These are phyloP conservation scores for Pharmacophagus antenor DNA, from an alignment of 2,888 invertebrate species.

Conservation along the genomic window DNA sequence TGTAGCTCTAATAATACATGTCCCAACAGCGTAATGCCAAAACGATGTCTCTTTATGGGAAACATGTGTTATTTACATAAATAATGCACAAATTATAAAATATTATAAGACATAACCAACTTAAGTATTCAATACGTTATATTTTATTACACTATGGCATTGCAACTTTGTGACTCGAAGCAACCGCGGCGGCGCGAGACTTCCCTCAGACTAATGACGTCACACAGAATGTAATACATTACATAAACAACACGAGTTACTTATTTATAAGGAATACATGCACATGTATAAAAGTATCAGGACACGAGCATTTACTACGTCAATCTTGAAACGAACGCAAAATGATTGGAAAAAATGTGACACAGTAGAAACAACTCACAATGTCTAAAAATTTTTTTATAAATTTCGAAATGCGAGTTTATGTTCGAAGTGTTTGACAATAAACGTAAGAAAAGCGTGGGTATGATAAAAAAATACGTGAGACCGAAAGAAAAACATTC, in stretches of 20 bases:
- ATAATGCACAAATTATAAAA: slow-evolving; percentile 66
- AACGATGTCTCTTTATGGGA: slow-evolving; percentile 37
- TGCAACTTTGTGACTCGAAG: slow-evolving; percentile 72
- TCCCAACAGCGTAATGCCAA: slow-evolving; percentile 9
- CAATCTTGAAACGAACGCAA: slow-evolving; percentile 14
- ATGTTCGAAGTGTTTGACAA: background rate
- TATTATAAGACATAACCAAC: slow-evolving; percentile 61
- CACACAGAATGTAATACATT: background rate
- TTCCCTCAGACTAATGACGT: slow-evolving; percentile 3
- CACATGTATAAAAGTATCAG: slow-evolving; percentile 17
- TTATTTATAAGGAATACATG: background rate
- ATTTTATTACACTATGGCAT: slow-evolving; percentile 68
- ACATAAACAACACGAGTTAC: background rate
- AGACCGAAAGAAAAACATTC: too few species aligned
- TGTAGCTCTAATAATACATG: slow-evolving; percentile 15
- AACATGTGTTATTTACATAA: slow-evolving; percentile 67
- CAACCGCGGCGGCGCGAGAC: slow-evolving; percentile 49
- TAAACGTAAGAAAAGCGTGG: background rate
- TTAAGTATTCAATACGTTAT: slow-evolving; percentile 63
- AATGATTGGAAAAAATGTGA: background rate
- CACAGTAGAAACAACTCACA: background rate
- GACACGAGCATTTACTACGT: slow-evolving; percentile 1
- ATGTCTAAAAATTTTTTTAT: background rate
- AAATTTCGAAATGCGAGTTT: background rate
- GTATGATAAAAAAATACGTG: background rate